Conservation (phyloP, 2,113 vertebrate species). For the Stigmatopora argus region DNA sequence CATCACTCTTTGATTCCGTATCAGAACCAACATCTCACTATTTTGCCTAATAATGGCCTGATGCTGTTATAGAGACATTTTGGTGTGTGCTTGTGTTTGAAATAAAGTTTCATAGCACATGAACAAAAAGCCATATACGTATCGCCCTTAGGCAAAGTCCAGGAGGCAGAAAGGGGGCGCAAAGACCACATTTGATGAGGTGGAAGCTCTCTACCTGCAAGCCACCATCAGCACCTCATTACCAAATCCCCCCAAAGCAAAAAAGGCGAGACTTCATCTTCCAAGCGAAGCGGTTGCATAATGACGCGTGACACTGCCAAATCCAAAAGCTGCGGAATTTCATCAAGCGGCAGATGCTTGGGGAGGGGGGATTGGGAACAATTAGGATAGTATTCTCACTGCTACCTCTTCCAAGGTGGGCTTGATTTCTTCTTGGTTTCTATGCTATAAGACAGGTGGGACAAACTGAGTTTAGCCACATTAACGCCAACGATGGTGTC, state of each 20-base stretch:
- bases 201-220: slow-evolving; percentile 47
- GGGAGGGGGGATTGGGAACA: not conserved
- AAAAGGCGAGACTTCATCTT: not conserved
- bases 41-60: too few species aligned
- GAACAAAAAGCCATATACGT: slow-evolving; percentile 28
- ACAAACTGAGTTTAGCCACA: too few species aligned
- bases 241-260: slow-evolving; percentile 11
- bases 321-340: slow-evolving; percentile 2
- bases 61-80: too few species aligned
- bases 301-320: slow-evolving; percentile 3
- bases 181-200: slow-evolving; percentile 47
- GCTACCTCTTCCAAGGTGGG: not conserved
- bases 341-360: slow-evolving; percentile 3
- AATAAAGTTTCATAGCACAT: slow-evolving; percentile 1
- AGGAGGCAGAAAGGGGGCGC: slow-evolving; percentile 40
- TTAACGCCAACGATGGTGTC: not conserved
- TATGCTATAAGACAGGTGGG: slow-evolving; percentile 14
- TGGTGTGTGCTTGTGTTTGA: not conserved
- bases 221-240: slow-evolving; percentile 23
- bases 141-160: slow-evolving; percentile 33
- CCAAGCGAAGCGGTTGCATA: slow-evolving; percentile 7
- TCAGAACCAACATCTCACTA: too few species aligned
- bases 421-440: not conserved
- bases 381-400: not conserved
- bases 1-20: too few species aligned